These are phyloP conservation scores for Scophthalmus maximus DNA, from an alignment of 2,113 vertebrate species.

Conservation along the genomic window DNA sequence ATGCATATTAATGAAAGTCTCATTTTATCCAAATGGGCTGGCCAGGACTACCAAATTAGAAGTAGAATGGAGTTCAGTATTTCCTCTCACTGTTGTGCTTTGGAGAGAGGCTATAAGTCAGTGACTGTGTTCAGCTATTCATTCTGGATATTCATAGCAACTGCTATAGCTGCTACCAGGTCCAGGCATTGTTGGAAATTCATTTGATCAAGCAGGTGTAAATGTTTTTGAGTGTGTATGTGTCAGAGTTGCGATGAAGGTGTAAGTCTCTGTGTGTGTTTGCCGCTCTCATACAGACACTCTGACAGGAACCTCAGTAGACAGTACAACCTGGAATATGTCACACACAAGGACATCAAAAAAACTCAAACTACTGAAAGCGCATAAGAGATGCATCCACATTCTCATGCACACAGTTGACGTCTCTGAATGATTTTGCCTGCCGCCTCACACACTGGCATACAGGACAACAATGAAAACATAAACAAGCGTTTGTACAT, in stretches of 20 bases:
- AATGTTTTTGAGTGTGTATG: background rate
- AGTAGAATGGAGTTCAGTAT: too few relatives aligned
- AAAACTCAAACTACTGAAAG: background rate
- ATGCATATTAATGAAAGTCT: too few relatives aligned
- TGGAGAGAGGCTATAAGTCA: too few relatives aligned
- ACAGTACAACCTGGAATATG: conserved; percentile 2
- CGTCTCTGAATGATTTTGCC: background rate
- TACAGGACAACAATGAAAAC: background rate
- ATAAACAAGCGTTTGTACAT: background rate
- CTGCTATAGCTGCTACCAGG: conserved; percentile 6
- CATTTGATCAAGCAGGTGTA: background rate
- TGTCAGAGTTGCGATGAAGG: conserved; percentile 8
- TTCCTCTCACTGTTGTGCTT: too few relatives aligned
- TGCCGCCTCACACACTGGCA: too few relatives aligned
- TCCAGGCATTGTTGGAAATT: too few relatives aligned
- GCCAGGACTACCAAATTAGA: too few relatives aligned
- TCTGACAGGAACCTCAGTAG: conserved; percentile 21
- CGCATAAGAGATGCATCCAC: background rate
- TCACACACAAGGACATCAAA: background rate
- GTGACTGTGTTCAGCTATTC: conserved; percentile 32
- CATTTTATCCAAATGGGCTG: too few relatives aligned
- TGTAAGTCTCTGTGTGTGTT: background rate
- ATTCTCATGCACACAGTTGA: conserved; percentile 3
- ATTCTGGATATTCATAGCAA: conserved; percentile 22
- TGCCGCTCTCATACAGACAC: too few relatives aligned